A percentile compares a stretch with the other conserved stretches of the same genome.
phyloP scores from a whole-genome alignment of 2,888 invertebrate species.

The Hypercompe scribonia region DNA sequence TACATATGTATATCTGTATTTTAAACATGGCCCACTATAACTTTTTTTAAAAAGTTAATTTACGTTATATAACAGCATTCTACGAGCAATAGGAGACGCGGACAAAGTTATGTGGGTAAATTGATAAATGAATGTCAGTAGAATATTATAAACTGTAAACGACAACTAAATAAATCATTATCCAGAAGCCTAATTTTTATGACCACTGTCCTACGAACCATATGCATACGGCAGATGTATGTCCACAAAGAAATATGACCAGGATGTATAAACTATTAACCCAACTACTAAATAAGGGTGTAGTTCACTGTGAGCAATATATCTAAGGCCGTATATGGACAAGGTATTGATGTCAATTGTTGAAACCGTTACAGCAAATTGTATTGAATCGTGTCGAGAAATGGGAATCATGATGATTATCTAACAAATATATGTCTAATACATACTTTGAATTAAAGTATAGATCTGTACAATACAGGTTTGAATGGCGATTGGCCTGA shows the following conservation, averaged over 20 bases:
- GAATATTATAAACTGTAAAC: neutral
- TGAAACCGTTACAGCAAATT: constrained; percentile 25
- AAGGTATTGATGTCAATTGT: constrained; percentile 41
- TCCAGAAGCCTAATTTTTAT: constrained; percentile 5
- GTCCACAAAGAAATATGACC: neutral
- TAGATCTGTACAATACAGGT: neutral
- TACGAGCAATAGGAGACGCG: too few species aligned
- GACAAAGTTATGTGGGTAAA: too few species aligned
- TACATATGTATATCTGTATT: too few species aligned
- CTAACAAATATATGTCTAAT: neutral
- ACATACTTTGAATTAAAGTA: neutral
- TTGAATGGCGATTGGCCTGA: neutral
- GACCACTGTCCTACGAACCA: neutral
- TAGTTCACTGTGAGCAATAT: constrained; percentile 21
- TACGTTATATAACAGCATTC: too few species aligned
- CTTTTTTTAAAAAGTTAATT: too few species aligned
- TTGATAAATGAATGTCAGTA: too few species aligned
- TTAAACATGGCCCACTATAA: too few species aligned
- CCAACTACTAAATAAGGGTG: constrained; percentile 15
- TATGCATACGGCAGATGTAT: neutral
- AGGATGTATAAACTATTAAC: constrained; percentile 15
- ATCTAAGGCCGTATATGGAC: constrained; percentile 35
- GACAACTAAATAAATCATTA: neutral
- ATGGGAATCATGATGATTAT: neutral
- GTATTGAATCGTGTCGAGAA: neutral